Evolutionary conservation across 2,888 invertebrate genomes (phyloP).

Genomic region (Julus scandinavius): DNA sequence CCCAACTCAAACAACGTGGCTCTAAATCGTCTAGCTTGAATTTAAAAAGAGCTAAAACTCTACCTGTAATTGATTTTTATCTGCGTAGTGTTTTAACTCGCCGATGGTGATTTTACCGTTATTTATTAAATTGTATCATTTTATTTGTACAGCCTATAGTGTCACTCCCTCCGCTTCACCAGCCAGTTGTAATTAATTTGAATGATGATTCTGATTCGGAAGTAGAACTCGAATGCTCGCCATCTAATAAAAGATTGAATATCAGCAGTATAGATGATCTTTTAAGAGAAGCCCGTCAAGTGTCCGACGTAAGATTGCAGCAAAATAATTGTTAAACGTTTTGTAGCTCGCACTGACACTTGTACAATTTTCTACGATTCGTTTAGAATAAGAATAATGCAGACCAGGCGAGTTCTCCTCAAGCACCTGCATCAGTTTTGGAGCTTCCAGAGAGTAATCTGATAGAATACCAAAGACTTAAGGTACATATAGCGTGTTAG

Average conservation of each 20-base stretch:
- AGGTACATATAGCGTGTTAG: neutral
- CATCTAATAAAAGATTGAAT: neutral
- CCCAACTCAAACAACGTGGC: neutral
- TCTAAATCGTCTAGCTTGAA: neutral
- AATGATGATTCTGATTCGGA: slow-evolving; percentile 58
- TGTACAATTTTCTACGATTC: neutral
- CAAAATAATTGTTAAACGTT: neutral
- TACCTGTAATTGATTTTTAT: neutral
- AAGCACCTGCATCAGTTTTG: slow-evolving; percentile 36
- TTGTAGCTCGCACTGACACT: neutral
- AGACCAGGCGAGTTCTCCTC: neutral
- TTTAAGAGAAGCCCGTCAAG: slow-evolving; percentile 52
- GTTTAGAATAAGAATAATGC: neutral
- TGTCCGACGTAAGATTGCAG: slow-evolving; percentile 49
- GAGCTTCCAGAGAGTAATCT: slow-evolving; percentile 50
- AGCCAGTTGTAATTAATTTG: slow-evolving; percentile 57
- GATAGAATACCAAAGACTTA: slow-evolving; percentile 53
- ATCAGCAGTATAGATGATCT: slow-evolving; percentile 52
- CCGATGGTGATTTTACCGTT: neutral
- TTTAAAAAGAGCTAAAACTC: slow-evolving; percentile 27
- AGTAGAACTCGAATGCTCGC: slow-evolving; percentile 32
- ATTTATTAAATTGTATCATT: neutral
- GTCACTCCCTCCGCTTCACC: slow-evolving; percentile 55
- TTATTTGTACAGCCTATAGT: neutral
- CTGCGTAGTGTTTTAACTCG: neutral